Evolutionary conservation across 2,888 invertebrate species (phyloP).

Genomic region (Drosophila affinis): DNA sequence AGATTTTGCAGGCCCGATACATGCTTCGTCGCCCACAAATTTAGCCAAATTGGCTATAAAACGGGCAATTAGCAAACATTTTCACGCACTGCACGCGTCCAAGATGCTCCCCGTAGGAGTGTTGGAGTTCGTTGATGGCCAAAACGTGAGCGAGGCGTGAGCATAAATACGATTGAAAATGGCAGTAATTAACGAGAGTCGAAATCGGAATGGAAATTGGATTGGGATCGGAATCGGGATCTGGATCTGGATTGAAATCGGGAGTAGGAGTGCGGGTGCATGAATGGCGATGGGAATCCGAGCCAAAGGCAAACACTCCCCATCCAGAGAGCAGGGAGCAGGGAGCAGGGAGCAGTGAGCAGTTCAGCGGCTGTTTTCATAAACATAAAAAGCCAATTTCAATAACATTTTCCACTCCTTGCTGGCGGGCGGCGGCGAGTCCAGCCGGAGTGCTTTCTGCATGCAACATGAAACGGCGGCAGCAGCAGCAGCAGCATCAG

Average conservation of each 20-base stretch:
- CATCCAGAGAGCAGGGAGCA: constrained; percentile 8
- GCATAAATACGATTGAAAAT: constrained; percentile 76
- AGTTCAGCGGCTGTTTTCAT: constrained; percentile 65
- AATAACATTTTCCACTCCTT: constrained; percentile 69
- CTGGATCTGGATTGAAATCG: neutral
- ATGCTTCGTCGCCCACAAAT: constrained; percentile 67
- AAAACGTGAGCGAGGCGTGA: constrained; percentile 76
- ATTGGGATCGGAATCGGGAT: constrained; percentile 14
- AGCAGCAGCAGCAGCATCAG: constrained; percentile 41
- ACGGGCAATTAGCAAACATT: constrained; percentile 68
- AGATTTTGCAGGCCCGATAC: constrained; percentile 13
- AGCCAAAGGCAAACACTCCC: constrained; percentile 11
- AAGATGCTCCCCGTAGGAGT: constrained; percentile 34
- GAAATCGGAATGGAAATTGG: constrained; percentile 30
- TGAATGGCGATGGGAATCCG: constrained; percentile 36
- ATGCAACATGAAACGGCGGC: constrained; percentile 67
- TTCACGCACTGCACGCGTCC: constrained; percentile 63
- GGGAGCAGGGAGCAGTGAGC: constrained; percentile 12
- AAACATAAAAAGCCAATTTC: constrained; percentile 81
- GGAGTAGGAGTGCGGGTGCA: neutral
- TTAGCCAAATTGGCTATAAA: constrained; percentile 53
- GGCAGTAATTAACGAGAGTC: constrained; percentile 68
- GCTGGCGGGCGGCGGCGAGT: constrained; percentile 11
- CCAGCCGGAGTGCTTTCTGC: constrained; percentile 12
- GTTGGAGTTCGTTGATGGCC: constrained; percentile 55